Evolutionary conservation across 2,888 invertebrate genomes (phyloP), one percentile per base, ranked within the genome.

Genomic region (Stegana nigrithorax): DNA sequence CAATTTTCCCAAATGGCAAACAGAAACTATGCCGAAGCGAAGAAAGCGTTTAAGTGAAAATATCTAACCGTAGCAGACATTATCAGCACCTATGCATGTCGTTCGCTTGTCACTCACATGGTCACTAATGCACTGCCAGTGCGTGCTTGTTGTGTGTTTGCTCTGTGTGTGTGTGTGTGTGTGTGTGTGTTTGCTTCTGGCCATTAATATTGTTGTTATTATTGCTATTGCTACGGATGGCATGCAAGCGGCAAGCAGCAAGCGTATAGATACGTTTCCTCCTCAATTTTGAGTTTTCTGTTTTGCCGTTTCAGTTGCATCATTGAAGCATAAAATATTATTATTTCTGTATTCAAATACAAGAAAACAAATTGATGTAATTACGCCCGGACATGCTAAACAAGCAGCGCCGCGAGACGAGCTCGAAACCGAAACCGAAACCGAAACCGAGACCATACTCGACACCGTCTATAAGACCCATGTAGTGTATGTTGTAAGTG

Each of bases 311-410:
- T 72, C 72, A 71, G 75, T 74, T 78, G 75, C 73, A 73, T 76
- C 79, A 76, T 76, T 76, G 68, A 76, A 72, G 69, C 76, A 76
- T 76, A 75, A 76, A 76, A 78, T 72, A 74, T 56, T 67, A 57
- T 64, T 70, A 63, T 45, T 66, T 44, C 51, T 66, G 55, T 64
- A 64, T 71, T 68, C 78, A 78, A 78, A 76, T 77, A 76, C 78
- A 78, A 76, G 78, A 58, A 72, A 71, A 76, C 76, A 76, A 76
- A 76, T 78, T 76, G 76, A 78, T 73, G 77, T 76, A 76, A 76
- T 76, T 78, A 76, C 68, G 75, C 60, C n/a, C 26, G 42, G 51
- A 39, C 39, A 39, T n/a, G 12, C 39, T 10, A 39, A 39, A 17
- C 39, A 10, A n/a, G 17, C 12, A n/a, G 10, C n/a, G 39, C 39